phyloP scores from a whole-genome alignment of 2,888 invertebrate genomes.

The Hoplodrina ambigua region DNA sequence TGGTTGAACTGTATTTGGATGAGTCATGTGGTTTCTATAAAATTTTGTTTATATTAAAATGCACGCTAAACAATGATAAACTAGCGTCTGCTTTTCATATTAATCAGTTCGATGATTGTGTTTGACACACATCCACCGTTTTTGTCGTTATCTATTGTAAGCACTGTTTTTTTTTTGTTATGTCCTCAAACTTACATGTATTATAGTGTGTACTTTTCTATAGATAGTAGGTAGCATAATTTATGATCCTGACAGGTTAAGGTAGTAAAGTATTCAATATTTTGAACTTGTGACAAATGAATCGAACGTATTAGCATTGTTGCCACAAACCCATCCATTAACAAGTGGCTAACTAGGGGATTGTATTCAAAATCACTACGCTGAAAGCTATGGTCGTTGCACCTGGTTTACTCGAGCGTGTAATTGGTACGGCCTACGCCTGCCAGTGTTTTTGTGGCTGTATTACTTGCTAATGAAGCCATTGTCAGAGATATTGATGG shows the following conservation, averaged over 20 bases:
- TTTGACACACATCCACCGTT: conserved; percentile 18
- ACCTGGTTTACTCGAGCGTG: conserved; percentile 79
- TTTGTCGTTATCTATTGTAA: conserved; percentile 17
- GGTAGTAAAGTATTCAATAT: conserved; percentile 65
- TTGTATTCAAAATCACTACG: conserved; percentile 75
- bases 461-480: conserved; percentile 63
- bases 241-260: conserved; percentile 31
- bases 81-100: conserved; percentile 35
- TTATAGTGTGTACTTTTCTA: background rate
- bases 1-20: background rate
- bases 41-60: conserved; percentile 26
- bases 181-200: background rate
- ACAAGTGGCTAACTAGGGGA: conserved; percentile 73
- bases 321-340: conserved; percentile 66
- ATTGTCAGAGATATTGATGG: conserved; percentile 55
- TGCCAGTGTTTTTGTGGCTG: conserved; percentile 63
- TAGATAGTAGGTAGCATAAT: background rate
- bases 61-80: conserved; percentile 24
- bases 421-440: conserved; percentile 73
- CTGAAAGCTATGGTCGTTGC: conserved; percentile 73
- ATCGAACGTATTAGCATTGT: conserved; percentile 54
- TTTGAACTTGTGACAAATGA: conserved; percentile 50
- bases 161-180: background rate
- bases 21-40: conserved; percentile 2
- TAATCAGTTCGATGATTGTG: conserved; percentile 22